These are phyloP conservation scores for Myodes glareolus DNA, from an alignment of 2,113 vertebrate species.

Conservation along the genomic window DNA sequence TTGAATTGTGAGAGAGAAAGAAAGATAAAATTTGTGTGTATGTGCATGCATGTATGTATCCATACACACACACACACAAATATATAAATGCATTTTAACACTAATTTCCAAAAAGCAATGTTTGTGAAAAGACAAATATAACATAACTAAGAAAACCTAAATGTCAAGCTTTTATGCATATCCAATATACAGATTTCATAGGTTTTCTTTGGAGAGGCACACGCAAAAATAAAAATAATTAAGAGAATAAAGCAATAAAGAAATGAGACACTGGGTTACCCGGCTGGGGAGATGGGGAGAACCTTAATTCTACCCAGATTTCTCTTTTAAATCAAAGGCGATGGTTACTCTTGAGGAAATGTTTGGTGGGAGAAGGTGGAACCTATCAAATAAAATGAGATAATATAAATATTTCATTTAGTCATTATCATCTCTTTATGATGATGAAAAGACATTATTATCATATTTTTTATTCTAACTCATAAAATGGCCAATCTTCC, in stretches of 20 bases:
- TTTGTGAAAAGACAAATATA: neutral
- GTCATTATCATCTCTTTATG: conserved; percentile 72
- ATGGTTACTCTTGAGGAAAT: conserved; percentile 20
- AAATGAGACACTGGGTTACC: neutral
- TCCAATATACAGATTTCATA: neutral
- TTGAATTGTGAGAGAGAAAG: neutral
- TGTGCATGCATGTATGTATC: too few relatives aligned
- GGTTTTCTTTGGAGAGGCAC: neutral
- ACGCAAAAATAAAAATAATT: neutral
- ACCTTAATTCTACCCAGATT: neutral
- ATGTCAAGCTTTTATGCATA: neutral
- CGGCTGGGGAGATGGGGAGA: neutral
- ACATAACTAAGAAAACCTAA: neutral
- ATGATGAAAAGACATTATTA: conserved; percentile 78
- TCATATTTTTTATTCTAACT: conserved; percentile 80
- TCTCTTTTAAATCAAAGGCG: neutral
- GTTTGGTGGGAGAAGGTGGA: conserved; percentile 66
- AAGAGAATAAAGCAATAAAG: neutral
- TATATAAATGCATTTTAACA: neutral
- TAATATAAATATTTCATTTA: conserved; percentile 80
- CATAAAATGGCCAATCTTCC: conserved; percentile 74
- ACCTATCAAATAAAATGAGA: conserved; percentile 75
- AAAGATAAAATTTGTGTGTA: neutral
- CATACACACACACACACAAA: too few relatives aligned
- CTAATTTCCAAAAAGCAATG: neutral